Evolutionary conservation across 2,113 vertebrate species (phyloP).

Genomic region (Hydrochoerus hydrochaeris): DNA sequence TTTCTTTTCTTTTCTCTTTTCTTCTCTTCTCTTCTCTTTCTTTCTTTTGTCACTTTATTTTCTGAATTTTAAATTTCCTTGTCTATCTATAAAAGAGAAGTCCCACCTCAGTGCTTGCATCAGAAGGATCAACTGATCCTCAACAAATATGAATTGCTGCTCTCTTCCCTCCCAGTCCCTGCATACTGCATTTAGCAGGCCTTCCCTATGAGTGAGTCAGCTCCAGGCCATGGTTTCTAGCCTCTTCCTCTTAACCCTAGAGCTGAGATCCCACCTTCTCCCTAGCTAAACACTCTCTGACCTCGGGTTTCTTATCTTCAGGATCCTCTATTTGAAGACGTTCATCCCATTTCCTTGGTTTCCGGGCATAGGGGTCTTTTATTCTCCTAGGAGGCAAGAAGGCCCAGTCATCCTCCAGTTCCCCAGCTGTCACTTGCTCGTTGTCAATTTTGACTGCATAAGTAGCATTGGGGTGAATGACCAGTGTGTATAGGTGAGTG

Average conservation of each 20-base stretch:
- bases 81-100: background rate
- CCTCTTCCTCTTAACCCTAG: background rate
- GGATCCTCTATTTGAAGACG: constrained; percentile 89
- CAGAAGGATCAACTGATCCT: background rate
- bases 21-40: background rate
- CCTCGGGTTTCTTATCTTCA: constrained; percentile 91
- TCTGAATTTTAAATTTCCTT: background rate
- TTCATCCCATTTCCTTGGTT: constrained; percentile 93
- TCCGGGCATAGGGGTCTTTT: constrained; percentile 89
- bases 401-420: constrained; percentile 91
- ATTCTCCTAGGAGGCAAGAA: constrained; percentile 90
- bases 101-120: background rate
- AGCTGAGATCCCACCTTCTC: background rate
- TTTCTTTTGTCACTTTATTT: background rate
- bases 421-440: constrained; percentile 89
- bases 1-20: background rate
- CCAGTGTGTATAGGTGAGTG: constrained; percentile 90
- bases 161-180: background rate
- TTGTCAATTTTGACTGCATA: constrained; percentile 95
- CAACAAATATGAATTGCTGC: background rate
- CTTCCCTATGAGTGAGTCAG: background rate
- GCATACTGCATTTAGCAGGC: background rate
- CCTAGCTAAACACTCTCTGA: constrained; percentile 63
- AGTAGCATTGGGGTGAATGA: constrained; percentile 90
- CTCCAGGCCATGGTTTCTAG: background rate